Evolutionary conservation across 2,888 invertebrate genomes (phyloP).

Genomic region (Hirudinaria manillensis): DNA sequence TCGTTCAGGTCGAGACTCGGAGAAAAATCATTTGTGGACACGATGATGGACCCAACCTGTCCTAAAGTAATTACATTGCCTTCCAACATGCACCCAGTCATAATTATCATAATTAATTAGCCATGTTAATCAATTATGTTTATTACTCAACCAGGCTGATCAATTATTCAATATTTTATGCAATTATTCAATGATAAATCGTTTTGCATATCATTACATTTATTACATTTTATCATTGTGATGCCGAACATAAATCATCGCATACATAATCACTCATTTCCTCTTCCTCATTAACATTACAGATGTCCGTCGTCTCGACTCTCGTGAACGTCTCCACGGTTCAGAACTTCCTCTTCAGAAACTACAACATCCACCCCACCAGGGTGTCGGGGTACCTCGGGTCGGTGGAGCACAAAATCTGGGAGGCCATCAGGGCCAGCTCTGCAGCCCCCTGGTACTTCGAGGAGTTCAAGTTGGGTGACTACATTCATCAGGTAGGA

Average conservation of each 20-base stretch:
- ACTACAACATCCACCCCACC: constrained; percentile 66
- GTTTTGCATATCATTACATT: background rate
- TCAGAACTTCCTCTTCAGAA: constrained; percentile 65
- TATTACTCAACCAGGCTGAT: too few species aligned
- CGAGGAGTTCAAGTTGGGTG: constrained; percentile 58
- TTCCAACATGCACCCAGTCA: background rate
- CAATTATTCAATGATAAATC: too few species aligned
- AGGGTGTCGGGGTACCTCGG: constrained; percentile 57
- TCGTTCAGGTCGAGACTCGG: constrained; percentile 51
- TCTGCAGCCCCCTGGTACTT: constrained; percentile 88
- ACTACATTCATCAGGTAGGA: constrained; percentile 50
- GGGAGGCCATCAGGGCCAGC: constrained; percentile 80
- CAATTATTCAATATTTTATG: too few species aligned
- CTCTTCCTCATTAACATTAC: background rate
- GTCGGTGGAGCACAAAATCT: constrained; percentile 62
- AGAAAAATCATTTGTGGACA: constrained; percentile 43
- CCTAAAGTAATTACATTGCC: constrained; percentile 43
- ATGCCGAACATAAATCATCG: background rate
- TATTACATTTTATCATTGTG: background rate
- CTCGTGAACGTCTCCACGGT: constrained; percentile 46
- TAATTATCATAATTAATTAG: background rate
- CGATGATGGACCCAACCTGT: constrained; percentile 43
- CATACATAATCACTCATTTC: background rate
- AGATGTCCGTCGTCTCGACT: constrained; percentile 46
- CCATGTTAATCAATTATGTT: too few species aligned